Evolutionary conservation across 2,797 vertebrate genomes (phyloP), one percentile per base, ranked within the genome.

Genomic region (Microtus obscurus): DNA sequence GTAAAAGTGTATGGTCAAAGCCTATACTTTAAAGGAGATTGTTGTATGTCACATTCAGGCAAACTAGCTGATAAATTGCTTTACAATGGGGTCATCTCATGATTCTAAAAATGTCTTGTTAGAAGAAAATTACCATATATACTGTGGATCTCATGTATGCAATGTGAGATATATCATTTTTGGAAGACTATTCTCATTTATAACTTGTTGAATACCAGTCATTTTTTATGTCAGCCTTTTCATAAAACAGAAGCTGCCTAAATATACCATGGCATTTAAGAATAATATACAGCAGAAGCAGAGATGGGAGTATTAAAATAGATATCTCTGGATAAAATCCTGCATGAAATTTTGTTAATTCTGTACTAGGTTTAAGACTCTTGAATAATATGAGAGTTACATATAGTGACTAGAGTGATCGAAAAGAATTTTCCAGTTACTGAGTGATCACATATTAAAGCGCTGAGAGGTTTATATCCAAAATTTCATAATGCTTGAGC

Each of bases 401-500:
- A 86, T 82, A 87, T 51, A 73, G 19, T 73, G 21, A 63, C n/a
- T 80, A 69, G 6, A 82, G 13, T 73, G 69, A 82, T 69, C 78
- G 27, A 90, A 82, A 71, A 7, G 51, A 74, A 34, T 37, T 2
- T 71, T 56, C 77, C 34, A 86, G 19, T 76, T 67, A 93, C 61
- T 79, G 11, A 67, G 29, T 71, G 65, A 71, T 95, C 56, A 95
- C 59, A 96, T 83, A 34, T 1, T 61, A 94, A 96, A 85, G 93
- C 34, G 78, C 81, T 88, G 17, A 89, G 23, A 91, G 31, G 11
- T 71, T 90, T 94, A 67, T 92, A 79, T 59, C 1, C 1, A 80
- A 48, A 0, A 92, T n/a, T 37, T 79, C n/a, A 87, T 93, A 95
- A 81, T 34, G 31, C 45, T 87, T 92, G 43, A 94, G 74, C 10